Evolutionary conservation across 37 sponge, comb jelly and placozoan genomes (phyloP).

Genomic region (Aphrocallistes beatrix): DNA sequence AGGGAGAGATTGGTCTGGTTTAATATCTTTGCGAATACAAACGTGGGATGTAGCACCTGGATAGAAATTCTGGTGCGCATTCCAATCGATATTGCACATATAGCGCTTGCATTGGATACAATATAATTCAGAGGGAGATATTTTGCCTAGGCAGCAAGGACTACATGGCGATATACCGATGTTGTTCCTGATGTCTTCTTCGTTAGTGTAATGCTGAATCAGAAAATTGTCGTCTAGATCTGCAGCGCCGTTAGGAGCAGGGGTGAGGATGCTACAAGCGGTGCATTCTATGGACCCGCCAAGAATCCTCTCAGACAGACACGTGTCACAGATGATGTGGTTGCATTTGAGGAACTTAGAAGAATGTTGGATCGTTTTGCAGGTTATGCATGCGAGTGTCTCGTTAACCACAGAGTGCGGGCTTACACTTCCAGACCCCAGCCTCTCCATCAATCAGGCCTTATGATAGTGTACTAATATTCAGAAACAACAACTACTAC

Average conservation of each 20-base stretch:
- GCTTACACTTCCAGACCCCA: too few species aligned
- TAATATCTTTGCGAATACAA: neutral
- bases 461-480: too few species aligned
- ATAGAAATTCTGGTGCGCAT: neutral
- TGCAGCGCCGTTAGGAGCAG: neutral
- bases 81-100: constrained; percentile 3
- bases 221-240: neutral
- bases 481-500: too few species aligned
- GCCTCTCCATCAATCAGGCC: too few species aligned
- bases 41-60: neutral
- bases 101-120: neutral
- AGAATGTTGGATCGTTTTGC: neutral
- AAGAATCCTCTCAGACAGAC: neutral
- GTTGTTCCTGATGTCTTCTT: neutral
- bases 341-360: constrained; percentile 15
- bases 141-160: constrained; percentile 12
- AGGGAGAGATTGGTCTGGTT: neutral
- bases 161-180: neutral
- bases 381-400: neutral
- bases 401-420: neutral
- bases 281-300: neutral
- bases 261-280: neutral
- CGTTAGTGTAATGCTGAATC: neutral
- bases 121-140: neutral
- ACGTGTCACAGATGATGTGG: neutral